These are phyloP conservation scores for Orthonychiurus folsomi DNA, from an alignment of 2,888 invertebrate species.

Conservation along the genomic window DNA sequence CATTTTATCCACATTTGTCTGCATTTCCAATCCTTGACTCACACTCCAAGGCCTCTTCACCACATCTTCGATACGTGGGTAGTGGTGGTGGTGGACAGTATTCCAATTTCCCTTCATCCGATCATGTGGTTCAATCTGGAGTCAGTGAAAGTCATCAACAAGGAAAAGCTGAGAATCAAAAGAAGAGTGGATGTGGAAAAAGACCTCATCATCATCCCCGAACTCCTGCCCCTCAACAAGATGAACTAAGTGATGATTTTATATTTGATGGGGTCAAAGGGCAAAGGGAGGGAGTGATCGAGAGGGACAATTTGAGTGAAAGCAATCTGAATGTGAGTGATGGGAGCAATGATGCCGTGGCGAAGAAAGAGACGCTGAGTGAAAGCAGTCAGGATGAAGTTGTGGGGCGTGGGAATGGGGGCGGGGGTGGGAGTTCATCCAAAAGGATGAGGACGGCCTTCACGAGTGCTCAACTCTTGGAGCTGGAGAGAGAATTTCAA, in stretches of 20 bases:
- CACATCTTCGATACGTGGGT: neutral
- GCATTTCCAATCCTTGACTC: neutral
- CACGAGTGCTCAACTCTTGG: conserved; percentile 77
- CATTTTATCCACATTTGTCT: conserved; percentile 9
- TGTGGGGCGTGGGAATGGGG: neutral
- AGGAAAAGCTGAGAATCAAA: neutral
- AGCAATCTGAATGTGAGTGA: neutral
- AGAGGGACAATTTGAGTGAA: neutral
- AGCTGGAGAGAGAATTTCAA: conserved; percentile 80
- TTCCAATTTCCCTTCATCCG: neutral
- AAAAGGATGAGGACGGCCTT: conserved; percentile 89
- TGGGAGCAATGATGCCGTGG: neutral
- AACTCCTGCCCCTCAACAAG: neutral
- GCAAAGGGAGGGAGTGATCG: neutral
- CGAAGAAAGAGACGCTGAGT: neutral
- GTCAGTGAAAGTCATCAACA: neutral
- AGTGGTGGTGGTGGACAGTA: neutral
- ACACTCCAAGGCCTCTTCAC: neutral
- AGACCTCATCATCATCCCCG: neutral
- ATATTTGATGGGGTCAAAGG: neutral
- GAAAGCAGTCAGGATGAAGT: neutral
- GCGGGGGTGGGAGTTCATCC: conserved; percentile 49
- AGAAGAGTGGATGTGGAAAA: neutral
- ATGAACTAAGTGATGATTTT: conserved; percentile 3
- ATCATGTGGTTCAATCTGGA: neutral